Base-by-base conservation (phyloP, 2,113 vertebrate species). In the Origma solitaria region DNA sequence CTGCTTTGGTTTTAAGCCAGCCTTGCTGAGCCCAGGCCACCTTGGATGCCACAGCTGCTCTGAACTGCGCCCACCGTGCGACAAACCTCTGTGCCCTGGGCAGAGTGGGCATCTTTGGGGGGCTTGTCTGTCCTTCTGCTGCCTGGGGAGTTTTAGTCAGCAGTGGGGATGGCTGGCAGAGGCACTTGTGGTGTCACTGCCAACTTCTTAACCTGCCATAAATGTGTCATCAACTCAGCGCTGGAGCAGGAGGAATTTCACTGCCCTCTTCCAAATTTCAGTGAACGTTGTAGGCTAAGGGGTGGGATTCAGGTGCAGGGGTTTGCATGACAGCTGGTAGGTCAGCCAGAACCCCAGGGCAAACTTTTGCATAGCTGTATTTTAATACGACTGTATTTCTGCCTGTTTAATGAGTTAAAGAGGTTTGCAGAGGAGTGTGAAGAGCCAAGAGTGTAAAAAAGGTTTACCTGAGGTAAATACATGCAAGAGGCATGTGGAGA, bases 281-380 rank as follows among this genome's bases (percentile, higher is more conserved):
- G 47, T 3, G 3, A n/a, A 10, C 16, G 12, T 6, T 49, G 22
- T 10, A 71, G 37, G 5, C 14, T 49, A 37, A 3, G 13, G 71
- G 24, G 47, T 24, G 44, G 19, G 35, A 54, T 45, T 62, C 16
- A 24, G 27, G 23, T 27, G 37, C 9, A n/a, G n/a, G 13, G 24
- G 54, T 68, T 92, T 45, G 37, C 15, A 2, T 72, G 33, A n/a
- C 15, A 70, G 14, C 21, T 69, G 19, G 35, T 27, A 35, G 72
- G 53, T 72, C 50, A 65, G 5, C 24, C 18, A 66, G 14, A 57
- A 76, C 47, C 19, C 0, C 0, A 33, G 42, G 28, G 7, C 13
- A 42, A 69, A 30, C 37, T 27, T 65, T 20, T 51, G 18, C 30
- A 20, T 11, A 40, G 22, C 38, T 65, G 6, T 6, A 51, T 51